phyloP scores from a whole-genome alignment of 1,140 invertebrate species.

The Brevipalpus yothersi region DNA sequence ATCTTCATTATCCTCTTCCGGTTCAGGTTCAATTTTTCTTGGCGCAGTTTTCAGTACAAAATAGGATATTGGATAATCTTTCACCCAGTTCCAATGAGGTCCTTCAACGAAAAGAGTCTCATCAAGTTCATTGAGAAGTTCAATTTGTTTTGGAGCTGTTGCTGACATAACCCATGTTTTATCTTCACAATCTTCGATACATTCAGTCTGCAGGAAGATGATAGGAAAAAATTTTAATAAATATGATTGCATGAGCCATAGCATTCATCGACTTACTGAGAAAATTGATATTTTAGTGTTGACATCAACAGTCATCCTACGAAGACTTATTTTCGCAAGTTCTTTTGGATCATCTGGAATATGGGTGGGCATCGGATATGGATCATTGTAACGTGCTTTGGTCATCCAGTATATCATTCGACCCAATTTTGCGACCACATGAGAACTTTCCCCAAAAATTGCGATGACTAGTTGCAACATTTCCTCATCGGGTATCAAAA shows the following conservation, averaged over 20 bases:
- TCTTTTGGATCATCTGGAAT: conserved; percentile 44
- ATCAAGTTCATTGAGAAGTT: conserved; percentile 42
- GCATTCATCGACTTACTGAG: conserved; percentile 17
- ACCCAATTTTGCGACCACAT: conserved; percentile 35
- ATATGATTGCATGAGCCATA: neutral
- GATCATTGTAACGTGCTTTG: conserved; percentile 73
- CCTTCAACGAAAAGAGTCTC: conserved; percentile 65
- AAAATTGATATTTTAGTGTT: conserved; percentile 25
- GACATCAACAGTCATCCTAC: conserved; percentile 65
- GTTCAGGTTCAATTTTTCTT: conserved; percentile 15
- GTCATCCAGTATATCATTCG: conserved; percentile 97
- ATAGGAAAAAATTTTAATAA: neutral
- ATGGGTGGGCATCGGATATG: conserved; percentile 54
- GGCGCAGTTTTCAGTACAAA: conserved; percentile 39
- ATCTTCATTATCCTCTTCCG: conserved; percentile 19
- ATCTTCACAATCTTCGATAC: conserved; percentile 48
- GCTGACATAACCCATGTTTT: conserved; percentile 82
- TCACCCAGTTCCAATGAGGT: conserved; percentile 52
- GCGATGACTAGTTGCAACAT: conserved; percentile 51
- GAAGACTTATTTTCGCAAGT: conserved; percentile 58
- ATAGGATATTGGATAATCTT: conserved; percentile 46
- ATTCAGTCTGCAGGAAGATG: conserved; percentile 11
- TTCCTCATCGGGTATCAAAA: conserved; percentile 71
- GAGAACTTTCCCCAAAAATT: conserved; percentile 44
- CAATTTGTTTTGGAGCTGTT: conserved; percentile 48